A percentile compares a stretch with the other conserved stretches of the same genome.
Evolutionary conservation across 1,140 invertebrate species (phyloP).

Genomic region (Oryzaephilus surinamensis): DNA sequence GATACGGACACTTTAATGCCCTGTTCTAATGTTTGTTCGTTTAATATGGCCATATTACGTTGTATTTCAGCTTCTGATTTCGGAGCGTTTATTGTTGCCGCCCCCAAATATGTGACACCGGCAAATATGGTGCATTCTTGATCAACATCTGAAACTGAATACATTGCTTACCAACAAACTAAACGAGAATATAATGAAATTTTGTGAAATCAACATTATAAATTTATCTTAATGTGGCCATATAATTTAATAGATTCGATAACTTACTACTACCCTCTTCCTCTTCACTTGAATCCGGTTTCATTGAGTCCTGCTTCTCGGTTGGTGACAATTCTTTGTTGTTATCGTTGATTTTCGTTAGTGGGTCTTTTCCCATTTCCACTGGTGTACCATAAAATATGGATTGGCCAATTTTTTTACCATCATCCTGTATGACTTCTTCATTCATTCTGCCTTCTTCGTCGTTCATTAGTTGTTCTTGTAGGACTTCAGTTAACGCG

Average conservation of each 20-base stretch:
- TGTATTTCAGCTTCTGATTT: constrained; percentile 93
- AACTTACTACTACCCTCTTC: constrained; percentile 45
- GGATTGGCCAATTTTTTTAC: constrained; percentile 35
- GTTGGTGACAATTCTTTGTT: background rate
- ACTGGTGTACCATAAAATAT: constrained; percentile 39
- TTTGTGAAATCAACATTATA: background rate
- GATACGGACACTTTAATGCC: constrained; percentile 82
- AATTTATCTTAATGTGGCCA: constrained; percentile 15
- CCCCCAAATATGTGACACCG: constrained; percentile 89
- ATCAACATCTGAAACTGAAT: constrained; percentile 60
- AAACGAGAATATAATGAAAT: background rate
- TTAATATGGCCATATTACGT: constrained; percentile 84
- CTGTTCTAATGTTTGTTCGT: constrained; percentile 61
- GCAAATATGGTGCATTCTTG: constrained; percentile 87
- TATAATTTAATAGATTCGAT: no score
- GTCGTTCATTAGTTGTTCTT: constrained; percentile 32
- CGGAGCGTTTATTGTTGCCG: constrained; percentile 84
- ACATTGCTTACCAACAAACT: constrained; percentile 2
- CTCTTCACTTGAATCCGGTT: constrained; percentile 46
- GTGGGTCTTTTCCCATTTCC: constrained; percentile 32
- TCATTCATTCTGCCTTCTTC: constrained; percentile 25
- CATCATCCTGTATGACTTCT: constrained; percentile 20
- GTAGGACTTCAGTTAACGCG: constrained; percentile 60
- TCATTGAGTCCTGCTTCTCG: constrained; percentile 67
- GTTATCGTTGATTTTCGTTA: constrained; percentile 8